Percentiles rank a stretch among this genome's conserved stretches.
phyloP scores from a whole-genome alignment of 2,797 vertebrate genomes.

The Acridotheres tristis region DNA sequence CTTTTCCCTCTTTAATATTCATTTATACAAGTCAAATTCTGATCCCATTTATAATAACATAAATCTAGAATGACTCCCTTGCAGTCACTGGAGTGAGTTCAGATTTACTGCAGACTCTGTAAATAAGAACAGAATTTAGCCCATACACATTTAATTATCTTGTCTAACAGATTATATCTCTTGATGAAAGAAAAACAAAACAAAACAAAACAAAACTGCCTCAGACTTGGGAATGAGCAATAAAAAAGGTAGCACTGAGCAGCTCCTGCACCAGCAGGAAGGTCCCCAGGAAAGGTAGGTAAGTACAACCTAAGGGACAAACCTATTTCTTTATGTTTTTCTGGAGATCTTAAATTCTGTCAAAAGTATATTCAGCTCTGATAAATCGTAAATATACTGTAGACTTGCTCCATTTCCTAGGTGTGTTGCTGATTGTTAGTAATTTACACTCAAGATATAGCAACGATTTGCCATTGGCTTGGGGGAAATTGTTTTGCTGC shows the following conservation, averaged over 20 bases:
- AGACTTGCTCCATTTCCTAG: constrained; percentile 70
- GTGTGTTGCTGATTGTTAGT: constrained; percentile 71
- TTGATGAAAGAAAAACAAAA: neutral
- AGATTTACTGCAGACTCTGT: constrained; percentile 50
- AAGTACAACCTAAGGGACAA: constrained; percentile 60
- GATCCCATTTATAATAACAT: constrained; percentile 51
- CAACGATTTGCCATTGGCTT: constrained; percentile 72
- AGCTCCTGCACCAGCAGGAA: constrained; percentile 13
- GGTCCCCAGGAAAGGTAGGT: constrained; percentile 25
- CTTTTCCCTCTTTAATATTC: constrained; percentile 42
- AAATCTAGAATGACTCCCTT: constrained; percentile 25
- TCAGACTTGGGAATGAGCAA: constrained; percentile 33
- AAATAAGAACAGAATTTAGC: constrained; percentile 38
- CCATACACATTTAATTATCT: constrained; percentile 34
- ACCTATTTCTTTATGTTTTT: constrained; percentile 64
- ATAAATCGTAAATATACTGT: constrained; percentile 70
- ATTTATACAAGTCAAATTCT: constrained; percentile 54
- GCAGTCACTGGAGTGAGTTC: constrained; percentile 10
- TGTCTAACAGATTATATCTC: constrained; percentile 18
- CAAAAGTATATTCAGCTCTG: constrained; percentile 68
- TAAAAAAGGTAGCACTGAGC: constrained; percentile 41
- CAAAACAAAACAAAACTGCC: neutral
- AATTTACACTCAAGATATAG: constrained; percentile 73
- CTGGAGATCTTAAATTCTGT: constrained; percentile 68
- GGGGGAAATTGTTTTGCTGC: constrained; percentile 70